Evolutionary conservation across 2,113 vertebrate species (phyloP), one percentile per base, ranked within the genome.

Genomic region (Toxotes chatareus): DNA sequence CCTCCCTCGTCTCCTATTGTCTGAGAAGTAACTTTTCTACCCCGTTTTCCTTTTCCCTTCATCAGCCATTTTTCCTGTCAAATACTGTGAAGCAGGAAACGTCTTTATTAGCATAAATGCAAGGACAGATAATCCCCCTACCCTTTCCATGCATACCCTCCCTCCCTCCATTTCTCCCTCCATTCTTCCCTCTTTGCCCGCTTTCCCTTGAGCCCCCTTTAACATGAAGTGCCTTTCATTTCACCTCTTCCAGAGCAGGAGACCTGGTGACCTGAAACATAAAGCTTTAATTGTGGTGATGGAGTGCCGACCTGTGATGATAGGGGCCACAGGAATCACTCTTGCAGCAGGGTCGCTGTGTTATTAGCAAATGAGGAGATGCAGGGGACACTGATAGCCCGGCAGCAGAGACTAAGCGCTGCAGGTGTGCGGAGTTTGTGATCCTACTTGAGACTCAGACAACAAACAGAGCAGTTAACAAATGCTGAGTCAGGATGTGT

Each of bases 171-270:
- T 8, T 47, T 11, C 55, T 51, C 64, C 56, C n/a, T 44, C 8
- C 49, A 27, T 67, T 60, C 64, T n/a, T 67, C 27, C 74, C 65
- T 60, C 27, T 36, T 5, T 40, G 63, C 47, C 47, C 14, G 21
- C 31, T 70, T 55, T 75, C 83, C 88, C 60, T 64, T 42, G 66
- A 90, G 80, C 27, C 70, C 46, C 47, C 64, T 84, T 83, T 61
- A 86, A 77, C 73, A 65, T 34, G 38, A 59, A 36, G 61, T 32
- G 86, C 61, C 92, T 94, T 94, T 94, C 86, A 87, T 91, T 93
- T 94, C 90, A 92, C 92, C 90, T 91, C 83, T 63, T 81, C 64
- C 9, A 19, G 61, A 80, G 79, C 10, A 14, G 63, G 64, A 82
- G 83, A 79, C 84, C 86, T 62, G 36, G 64, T 16, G 66, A 87